Evolutionary conservation across 1,140 invertebrate species (phyloP).

Genomic region (Copidosoma floridanum): DNA sequence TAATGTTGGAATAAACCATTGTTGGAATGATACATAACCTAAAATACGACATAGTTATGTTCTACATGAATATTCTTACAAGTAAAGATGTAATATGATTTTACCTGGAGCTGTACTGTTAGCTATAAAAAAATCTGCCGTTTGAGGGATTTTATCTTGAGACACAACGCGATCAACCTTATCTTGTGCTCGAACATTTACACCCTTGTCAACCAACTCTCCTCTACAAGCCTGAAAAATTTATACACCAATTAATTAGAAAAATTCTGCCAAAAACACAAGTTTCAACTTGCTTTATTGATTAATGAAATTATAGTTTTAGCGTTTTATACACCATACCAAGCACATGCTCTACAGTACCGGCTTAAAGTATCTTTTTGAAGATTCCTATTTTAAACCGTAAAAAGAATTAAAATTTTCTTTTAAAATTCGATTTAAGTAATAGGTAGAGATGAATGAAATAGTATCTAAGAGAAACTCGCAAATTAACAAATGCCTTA

Average conservation of each 20-base stretch:
- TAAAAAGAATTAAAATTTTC: too few species aligned
- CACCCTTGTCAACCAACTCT: slow-evolving; percentile 52
- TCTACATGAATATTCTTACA: background rate
- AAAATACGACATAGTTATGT: background rate
- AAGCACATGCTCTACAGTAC: too few species aligned
- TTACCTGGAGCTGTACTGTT: background rate
- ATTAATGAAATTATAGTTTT: too few species aligned
- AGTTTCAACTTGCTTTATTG: too few species aligned
- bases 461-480: too few species aligned
- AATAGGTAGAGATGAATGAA: too few species aligned
- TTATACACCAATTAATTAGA: background rate
- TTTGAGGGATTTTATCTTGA: background rate
- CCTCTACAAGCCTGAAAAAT: slow-evolving; percentile 59
- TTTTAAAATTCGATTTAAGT: too few species aligned
- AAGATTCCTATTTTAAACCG: too few species aligned
- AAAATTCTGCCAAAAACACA: too few species aligned
- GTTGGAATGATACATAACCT: background rate
- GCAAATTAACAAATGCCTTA: too few species aligned
- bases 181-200: background rate
- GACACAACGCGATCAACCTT: background rate
- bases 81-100: background rate
- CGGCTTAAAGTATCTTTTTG: too few species aligned
- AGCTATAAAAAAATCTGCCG: background rate
- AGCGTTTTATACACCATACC: too few species aligned
- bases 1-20: background rate